Base-by-base conservation (phyloP, 1,140 invertebrate genomes). In the Eumeta japonica region DNA sequence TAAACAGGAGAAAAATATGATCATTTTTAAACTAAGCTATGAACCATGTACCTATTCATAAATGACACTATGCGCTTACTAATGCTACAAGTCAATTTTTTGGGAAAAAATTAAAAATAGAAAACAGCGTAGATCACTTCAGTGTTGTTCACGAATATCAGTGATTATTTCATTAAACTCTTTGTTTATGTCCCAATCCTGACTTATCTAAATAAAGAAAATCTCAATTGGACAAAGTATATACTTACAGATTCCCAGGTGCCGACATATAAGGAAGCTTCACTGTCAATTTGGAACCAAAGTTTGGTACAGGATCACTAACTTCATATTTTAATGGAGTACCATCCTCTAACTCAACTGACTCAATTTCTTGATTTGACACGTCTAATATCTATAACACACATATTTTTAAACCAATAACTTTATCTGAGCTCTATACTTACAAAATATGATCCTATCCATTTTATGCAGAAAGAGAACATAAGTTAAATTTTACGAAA, bases 251-350 rank as follows among this genome's bases (percentile, higher is more conserved):
- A 67, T 77, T 55, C 3, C 67, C 72, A 37, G 58, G 58, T 41
- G 58, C 50, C 27, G 55, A 54, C 39, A 58, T 58, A 37, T 74
- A 53, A 11, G 87, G 85, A 36, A 94, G 58, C 33, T 81, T 71
- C 32, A 94, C 80, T 20, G 80, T 82, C 34, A 94, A 66, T 67
- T 87, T 88, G 9, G 87, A 85, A 10, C 91, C 92, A 78, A 88
- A 89, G 52, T 82, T 79, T 3, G 64, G 60, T 27, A 84, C 73
- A 24, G 75, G 55, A 41, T 86, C 80, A 37, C 77, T 81, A 16
- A 90, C 48, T 39, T 61, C 75, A 66, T 80, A 90, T 24, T 82
- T 71, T 14, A 93, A 73, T 19, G 72, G 52, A 35, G 79, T 75
- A 28, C 80, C 77, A 48, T 79, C 77, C 18, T 83, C 74, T 34